Evolutionary conservation across 2,113 vertebrate species (phyloP).

Genomic region (Pseudonaja textilis): DNA sequence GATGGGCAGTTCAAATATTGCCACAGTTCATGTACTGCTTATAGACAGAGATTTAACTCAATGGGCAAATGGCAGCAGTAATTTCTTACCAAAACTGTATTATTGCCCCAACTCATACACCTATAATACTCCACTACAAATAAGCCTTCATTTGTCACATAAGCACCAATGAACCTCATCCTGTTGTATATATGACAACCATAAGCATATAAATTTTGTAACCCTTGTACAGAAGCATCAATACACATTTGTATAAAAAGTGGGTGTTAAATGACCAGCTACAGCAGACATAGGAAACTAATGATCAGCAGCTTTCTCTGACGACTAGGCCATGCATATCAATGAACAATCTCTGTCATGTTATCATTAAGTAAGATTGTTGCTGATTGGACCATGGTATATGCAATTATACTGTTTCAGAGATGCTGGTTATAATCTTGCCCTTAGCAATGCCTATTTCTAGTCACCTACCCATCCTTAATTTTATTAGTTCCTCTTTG

Average conservation of each 20-base stretch:
- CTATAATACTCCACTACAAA: background rate
- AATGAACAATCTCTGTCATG: background rate
- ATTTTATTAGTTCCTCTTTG: slow-evolving; percentile 9
- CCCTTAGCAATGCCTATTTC: slow-evolving; percentile 15
- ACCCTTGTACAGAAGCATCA: background rate
- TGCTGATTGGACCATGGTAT: background rate
- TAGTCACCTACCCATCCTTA: slow-evolving; percentile 8
- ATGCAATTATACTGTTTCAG: background rate
- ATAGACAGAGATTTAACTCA: background rate
- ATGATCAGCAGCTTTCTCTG: background rate
- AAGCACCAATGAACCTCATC: background rate
- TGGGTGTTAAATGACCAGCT: background rate
- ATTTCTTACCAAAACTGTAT: background rate
- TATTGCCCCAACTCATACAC: background rate
- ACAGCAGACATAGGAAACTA: background rate
- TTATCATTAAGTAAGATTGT: background rate
- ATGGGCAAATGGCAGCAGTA: background rate
- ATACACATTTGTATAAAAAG: too few relatives aligned
- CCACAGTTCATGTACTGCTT: background rate
- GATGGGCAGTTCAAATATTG: background rate
- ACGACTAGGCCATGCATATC: background rate
- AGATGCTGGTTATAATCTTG: slow-evolving; percentile 26
- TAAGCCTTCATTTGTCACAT: background rate
- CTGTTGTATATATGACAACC: background rate
- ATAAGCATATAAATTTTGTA: background rate